A percentile compares a stretch with the other conserved stretches of the same genome.
Conservation (phyloP, 2,888 invertebrate species). For the Seira musarum region DNA sequence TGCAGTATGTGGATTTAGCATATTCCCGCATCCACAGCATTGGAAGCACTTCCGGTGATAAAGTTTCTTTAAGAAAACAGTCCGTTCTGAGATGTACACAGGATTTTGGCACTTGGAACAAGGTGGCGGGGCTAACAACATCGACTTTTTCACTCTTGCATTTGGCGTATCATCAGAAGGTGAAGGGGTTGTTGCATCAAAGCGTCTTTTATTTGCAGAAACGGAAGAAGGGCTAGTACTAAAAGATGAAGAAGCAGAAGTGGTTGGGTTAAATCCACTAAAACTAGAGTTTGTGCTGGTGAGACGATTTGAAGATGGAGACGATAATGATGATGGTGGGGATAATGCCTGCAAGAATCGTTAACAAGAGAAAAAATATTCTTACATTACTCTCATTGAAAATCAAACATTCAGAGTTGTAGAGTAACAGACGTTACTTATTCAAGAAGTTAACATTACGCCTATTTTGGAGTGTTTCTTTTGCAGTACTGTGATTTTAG, state of each 20-base stretch:
- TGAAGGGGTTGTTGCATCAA: conserved; percentile 16
- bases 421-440: too few species aligned
- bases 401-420: too few species aligned
- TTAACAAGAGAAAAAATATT: conserved; percentile 19
- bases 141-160: conserved; percentile 52
- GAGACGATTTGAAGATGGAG: conserved; percentile 27
- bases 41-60: conserved; percentile 68
- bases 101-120: conserved; percentile 67
- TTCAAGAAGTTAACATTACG: too few species aligned
- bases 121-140: conserved; percentile 58
- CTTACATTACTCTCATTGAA: neutral
- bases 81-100: conserved; percentile 67
- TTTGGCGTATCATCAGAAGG: neutral
- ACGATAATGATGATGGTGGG: neutral
- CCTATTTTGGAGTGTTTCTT: too few species aligned
- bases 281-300: conserved; percentile 21
- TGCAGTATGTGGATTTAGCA: conserved; percentile 67
- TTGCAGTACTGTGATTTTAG: too few species aligned
- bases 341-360: conserved; percentile 32
- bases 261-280: neutral
- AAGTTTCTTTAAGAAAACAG: conserved; percentile 66
- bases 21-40: conserved; percentile 64
- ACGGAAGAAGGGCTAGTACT: conserved; percentile 23
- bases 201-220: conserved; percentile 40
- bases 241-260: conserved; percentile 30